Conservation (phyloP, 2,113 vertebrate genomes). For the Scomber colias region DNA sequence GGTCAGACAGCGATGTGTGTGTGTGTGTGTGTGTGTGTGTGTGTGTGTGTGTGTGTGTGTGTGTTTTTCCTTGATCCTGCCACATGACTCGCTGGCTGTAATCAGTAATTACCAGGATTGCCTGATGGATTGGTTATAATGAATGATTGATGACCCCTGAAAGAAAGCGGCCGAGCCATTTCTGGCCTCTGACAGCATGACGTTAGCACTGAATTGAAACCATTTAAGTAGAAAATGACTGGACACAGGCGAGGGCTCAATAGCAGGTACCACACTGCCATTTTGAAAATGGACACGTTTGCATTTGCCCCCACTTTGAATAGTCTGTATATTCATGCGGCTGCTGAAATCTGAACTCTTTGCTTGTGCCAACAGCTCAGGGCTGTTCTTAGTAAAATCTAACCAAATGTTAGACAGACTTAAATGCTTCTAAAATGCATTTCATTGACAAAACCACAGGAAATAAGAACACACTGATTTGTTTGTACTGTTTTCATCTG, state of each 20-base stretch:
- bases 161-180: constrained; percentile 66
- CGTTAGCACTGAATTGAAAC: constrained; percentile 81
- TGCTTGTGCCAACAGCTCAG: constrained; percentile 14
- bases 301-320: constrained; percentile 54
- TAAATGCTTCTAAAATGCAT: constrained; percentile 36
- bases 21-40: neutral
- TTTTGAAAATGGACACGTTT: constrained; percentile 67
- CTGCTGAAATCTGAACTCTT: constrained; percentile 59
- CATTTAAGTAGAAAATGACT: constrained; percentile 84
- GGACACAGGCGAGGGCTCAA: constrained; percentile 60
- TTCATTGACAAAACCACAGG: constrained; percentile 29
- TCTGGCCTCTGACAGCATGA: constrained; percentile 72
- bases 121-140: constrained; percentile 82
- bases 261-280: constrained; percentile 60
- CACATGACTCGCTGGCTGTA: constrained; percentile 76
- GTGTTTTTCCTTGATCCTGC: constrained; percentile 64
- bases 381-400: constrained; percentile 45
- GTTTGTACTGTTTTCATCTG: constrained; percentile 33
- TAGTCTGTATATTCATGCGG: constrained; percentile 53
- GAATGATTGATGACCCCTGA: constrained; percentile 83
- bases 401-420: constrained; percentile 33
- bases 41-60: neutral
- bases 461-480: constrained; percentile 21
- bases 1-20: constrained; percentile 46
- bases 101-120: constrained; percentile 86